Percentiles rank a stretch among this genome's conserved stretches.
Evolutionary conservation across 2,888 invertebrate species (phyloP).

Genomic region (Reticulitermes lucifugus): DNA sequence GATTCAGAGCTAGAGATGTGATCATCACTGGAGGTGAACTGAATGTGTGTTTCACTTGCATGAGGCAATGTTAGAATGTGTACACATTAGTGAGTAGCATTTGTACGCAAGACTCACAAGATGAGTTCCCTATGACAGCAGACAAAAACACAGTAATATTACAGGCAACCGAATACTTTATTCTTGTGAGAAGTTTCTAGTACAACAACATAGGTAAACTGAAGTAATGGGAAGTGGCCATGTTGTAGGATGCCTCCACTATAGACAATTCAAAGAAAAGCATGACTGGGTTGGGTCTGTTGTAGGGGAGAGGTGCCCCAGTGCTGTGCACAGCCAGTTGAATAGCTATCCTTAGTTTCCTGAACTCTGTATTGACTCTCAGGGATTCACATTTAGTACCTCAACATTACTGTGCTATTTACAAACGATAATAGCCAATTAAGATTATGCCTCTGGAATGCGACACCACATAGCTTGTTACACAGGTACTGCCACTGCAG

Average conservation of each 20-base stretch:
- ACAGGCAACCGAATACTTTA: not conserved
- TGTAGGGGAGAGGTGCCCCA: not conserved
- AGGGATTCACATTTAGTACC: not conserved
- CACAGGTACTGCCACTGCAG: no score
- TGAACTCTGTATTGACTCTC: not conserved
- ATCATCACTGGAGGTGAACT: no score
- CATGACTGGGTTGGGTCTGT: conserved; percentile 36
- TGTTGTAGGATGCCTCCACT: conserved; percentile 55
- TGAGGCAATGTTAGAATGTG: not conserved
- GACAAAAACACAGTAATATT: not conserved
- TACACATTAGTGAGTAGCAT: not conserved
- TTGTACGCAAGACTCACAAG: not conserved
- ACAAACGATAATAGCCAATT: no score
- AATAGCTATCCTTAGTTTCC: conserved; percentile 5
- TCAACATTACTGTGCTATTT: no score
- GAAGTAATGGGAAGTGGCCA: conserved; percentile 60
- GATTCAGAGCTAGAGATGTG: no score
- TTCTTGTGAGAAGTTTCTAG: not conserved
- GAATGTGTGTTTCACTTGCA: no score
- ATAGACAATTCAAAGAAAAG: conserved; percentile 49
- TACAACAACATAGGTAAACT: not conserved
- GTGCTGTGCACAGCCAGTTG: not conserved
- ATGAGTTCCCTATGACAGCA: not conserved
- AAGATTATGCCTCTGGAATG: no score
- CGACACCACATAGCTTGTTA: no score